Evolutionary conservation across 2,888 invertebrate genomes (phyloP), one percentile per base, ranked within the genome.

Genomic region (Leptogaster cylindrica): DNA sequence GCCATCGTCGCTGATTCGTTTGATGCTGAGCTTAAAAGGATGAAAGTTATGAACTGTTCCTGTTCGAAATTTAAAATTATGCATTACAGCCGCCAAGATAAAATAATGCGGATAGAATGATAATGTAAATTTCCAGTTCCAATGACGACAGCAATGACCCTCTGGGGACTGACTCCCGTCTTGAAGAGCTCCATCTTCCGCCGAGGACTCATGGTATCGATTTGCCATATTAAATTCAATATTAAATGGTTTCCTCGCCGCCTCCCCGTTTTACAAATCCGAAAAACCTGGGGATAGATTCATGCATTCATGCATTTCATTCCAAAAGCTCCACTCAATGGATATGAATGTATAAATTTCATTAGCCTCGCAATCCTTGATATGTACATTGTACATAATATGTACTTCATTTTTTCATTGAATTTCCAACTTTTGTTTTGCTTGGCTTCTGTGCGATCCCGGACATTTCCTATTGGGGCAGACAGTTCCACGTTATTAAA

Each of bases 41-140:
- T n/a, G n/a, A n/a, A n/a, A n/a, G n/a, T n/a, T n/a, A n/a, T n/a
- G n/a, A n/a, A n/a, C n/a, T n/a, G n/a, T n/a, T n/a, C n/a, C n/a
- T n/a, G n/a, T n/a, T n/a, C n/a, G n/a, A n/a, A n/a, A n/a, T n/a
- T n/a, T n/a, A n/a, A n/a, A n/a, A n/a, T n/a, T n/a, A n/a, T n/a
- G n/a, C n/a, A n/a, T n/a, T n/a, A n/a, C n/a, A n/a, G n/a, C n/a
- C n/a, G n/a, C n/a, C n/a, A n/a, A n/a, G n/a, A 39, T 41, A 61
- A 16, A 61, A 39, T 27, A 61, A 61, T 41, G 41, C 25, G 25
- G 39, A 18, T 16, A 16, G 14, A 41, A 44, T 25, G 41, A 16
- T 63, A 64, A 64, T 64, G 48, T 64, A 64, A 44, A 64, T 48
- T 64, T 48, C 64, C 64, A 48, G 48, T 64, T 44, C 48, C 10